phyloP scores from a whole-genome alignment of 2,797 vertebrate species.

The Pipistrellus pipistrellus region DNA sequence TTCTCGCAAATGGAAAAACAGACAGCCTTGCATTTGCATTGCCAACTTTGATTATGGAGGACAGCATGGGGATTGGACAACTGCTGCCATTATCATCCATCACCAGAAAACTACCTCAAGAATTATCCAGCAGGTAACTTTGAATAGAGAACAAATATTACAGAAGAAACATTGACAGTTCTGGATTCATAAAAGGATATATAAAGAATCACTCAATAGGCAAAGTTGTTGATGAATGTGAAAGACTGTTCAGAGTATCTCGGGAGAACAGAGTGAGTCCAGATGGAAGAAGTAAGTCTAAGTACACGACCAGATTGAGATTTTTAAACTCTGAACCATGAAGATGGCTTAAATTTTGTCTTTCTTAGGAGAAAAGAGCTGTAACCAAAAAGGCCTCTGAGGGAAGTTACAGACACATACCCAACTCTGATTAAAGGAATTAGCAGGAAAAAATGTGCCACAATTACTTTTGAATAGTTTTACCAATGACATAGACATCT shows the following conservation, averaged over 20 bases:
- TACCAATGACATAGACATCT: neutral
- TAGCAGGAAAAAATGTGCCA: neutral
- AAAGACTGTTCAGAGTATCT: conserved; percentile 75
- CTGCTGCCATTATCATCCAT: conserved; percentile 50
- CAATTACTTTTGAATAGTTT: conserved; percentile 9
- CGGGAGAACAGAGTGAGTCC: conserved; percentile 71
- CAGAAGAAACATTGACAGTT: conserved; percentile 36
- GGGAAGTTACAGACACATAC: conserved; percentile 16
- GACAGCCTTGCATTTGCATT: conserved; percentile 57
- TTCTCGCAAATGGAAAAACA: conserved; percentile 77
- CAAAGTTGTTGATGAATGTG: conserved; percentile 74
- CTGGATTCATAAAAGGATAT: conserved; percentile 61
- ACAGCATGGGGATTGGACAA: conserved; percentile 49
- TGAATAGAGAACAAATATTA: conserved; percentile 71
- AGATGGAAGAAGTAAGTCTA: conserved; percentile 66
- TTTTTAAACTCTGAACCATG: conserved; percentile 79
- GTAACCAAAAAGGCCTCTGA: conserved; percentile 32
- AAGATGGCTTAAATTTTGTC: conserved; percentile 77
- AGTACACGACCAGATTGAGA: conserved; percentile 68
- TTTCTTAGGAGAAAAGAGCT: conserved; percentile 67
- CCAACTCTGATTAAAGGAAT: conserved; percentile 13
- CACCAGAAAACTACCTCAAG: conserved; percentile 67
- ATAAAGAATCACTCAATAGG: conserved; percentile 72
- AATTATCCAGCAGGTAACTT: conserved; percentile 69
- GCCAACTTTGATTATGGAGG: conserved; percentile 60